These are phyloP conservation scores for Microplitis deprimator DNA, from an alignment of 2,888 invertebrate species.

Conservation along the genomic window DNA sequence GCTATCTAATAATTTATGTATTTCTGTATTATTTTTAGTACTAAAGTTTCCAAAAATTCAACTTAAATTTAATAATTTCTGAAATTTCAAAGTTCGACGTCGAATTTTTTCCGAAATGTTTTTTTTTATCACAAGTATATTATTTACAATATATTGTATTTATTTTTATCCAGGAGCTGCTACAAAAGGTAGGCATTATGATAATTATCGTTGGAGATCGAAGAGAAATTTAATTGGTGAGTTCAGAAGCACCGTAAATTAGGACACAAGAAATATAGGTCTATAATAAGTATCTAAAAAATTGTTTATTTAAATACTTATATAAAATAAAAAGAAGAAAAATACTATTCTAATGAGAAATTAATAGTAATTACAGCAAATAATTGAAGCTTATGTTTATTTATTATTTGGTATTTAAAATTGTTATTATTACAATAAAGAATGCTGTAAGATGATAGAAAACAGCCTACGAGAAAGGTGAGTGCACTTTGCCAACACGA, in stretches of 20 bases:
- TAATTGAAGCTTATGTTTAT: not conserved
- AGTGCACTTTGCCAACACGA: constrained; percentile 22
- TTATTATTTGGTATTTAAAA: constrained; percentile 15
- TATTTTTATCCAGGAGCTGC: not conserved
- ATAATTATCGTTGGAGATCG: constrained; percentile 29
- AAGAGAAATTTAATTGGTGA: constrained; percentile 52
- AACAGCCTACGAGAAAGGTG: constrained; percentile 30
- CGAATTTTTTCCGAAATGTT: too few relatives aligned
- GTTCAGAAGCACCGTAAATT: constrained; percentile 30
- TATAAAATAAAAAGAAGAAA: not conserved
- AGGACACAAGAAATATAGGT: not conserved
- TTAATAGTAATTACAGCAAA: too few relatives aligned
- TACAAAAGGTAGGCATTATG: constrained; percentile 11
- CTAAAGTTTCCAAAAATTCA: too few relatives aligned
- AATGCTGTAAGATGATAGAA: constrained; percentile 28
- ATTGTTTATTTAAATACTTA: not conserved
- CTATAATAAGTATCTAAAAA: too few relatives aligned
- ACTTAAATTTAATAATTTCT: too few relatives aligned
- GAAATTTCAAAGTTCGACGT: too few relatives aligned
- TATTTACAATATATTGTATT: too few relatives aligned
- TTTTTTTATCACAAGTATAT: too few relatives aligned
- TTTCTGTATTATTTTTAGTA: too few relatives aligned
- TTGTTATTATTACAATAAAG: constrained; percentile 2
- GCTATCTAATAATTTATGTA: too few relatives aligned
- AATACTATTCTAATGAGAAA: too few relatives aligned